Percentiles rank a stretch among this genome's conserved stretches.
Conservation (phyloP, 2,113 vertebrate genomes). For the Ondatra zibethicus region DNA sequence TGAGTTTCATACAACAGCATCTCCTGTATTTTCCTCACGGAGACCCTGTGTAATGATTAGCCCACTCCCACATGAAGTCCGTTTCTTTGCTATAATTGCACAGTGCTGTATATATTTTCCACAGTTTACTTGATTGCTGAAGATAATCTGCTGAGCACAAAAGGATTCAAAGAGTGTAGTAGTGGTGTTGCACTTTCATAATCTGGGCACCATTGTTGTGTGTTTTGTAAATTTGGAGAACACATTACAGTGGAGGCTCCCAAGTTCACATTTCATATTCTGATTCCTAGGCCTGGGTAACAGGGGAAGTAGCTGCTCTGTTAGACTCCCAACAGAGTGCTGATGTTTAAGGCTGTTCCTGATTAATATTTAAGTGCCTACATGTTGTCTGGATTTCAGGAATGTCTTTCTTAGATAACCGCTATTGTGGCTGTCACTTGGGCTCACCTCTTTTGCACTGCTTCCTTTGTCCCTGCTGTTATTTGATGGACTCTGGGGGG, state of each 20-base stretch:
- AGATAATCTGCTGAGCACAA: background rate
- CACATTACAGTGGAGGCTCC: background rate
- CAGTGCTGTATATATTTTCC: background rate
- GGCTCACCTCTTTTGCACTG: background rate
- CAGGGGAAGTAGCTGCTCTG: background rate
- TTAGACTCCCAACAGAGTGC: background rate
- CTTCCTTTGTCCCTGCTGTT: background rate
- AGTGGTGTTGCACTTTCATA: background rate
- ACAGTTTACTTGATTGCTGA: background rate
- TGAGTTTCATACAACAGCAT: slow-evolving; percentile 4
- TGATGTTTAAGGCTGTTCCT: background rate
- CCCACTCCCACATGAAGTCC: background rate
- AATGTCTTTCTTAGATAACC: background rate
- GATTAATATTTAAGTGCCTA: background rate
- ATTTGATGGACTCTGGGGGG: background rate
- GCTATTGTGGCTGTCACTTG: background rate
- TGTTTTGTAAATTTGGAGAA: slow-evolving; percentile 17
- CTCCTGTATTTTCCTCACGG: slow-evolving; percentile 21
- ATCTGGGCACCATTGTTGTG: background rate
- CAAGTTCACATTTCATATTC: background rate
- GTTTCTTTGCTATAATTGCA: background rate
- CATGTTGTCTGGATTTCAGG: background rate
- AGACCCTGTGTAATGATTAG: background rate
- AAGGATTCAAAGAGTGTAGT: background rate
- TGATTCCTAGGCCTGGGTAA: background rate